phyloP scores from a whole-genome alignment of 2,888 invertebrate genomes.

The Phlogophora meticulosa region DNA sequence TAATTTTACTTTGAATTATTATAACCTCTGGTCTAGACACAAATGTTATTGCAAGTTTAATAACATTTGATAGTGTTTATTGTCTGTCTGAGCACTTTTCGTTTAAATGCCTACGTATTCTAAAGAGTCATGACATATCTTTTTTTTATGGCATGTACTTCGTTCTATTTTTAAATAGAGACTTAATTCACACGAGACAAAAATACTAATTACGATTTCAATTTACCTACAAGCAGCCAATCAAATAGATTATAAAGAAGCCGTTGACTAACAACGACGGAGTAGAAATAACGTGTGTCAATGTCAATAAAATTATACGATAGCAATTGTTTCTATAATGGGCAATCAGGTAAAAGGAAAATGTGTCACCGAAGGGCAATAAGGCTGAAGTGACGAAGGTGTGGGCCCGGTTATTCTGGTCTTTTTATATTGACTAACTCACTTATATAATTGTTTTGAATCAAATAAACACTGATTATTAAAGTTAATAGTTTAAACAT shows the following conservation, averaged over 20 bases:
- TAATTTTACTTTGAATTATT: background rate
- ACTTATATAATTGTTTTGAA: slow-evolving; percentile 35
- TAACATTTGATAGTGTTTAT: too few species aligned
- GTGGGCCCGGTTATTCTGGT: slow-evolving; percentile 37
- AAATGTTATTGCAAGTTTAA: background rate
- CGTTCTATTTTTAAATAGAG: too few species aligned
- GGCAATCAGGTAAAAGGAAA: slow-evolving; percentile 56
- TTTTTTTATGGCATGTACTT: too few species aligned
- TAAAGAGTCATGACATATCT: too few species aligned
- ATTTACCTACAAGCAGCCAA: background rate
- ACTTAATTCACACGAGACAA: too few species aligned
- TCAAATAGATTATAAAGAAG: background rate
- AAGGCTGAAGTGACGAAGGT: slow-evolving; percentile 56
- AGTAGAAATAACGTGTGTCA: slow-evolving; percentile 27
- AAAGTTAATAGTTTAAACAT: background rate
- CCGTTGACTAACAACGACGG: background rate
- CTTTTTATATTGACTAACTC: slow-evolving; percentile 21
- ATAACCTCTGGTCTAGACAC: background rate
- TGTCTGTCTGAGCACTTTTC: too few species aligned
- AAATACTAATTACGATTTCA: too few species aligned
- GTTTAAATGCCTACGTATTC: too few species aligned
- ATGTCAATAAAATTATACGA: slow-evolving; percentile 38
- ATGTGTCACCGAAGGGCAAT: slow-evolving; percentile 48
- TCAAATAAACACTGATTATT: background rate
- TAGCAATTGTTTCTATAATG: slow-evolving; percentile 43